phyloP scores from a whole-genome alignment of 2,888 invertebrate species.

The Synanthedon andrenaeformis region DNA sequence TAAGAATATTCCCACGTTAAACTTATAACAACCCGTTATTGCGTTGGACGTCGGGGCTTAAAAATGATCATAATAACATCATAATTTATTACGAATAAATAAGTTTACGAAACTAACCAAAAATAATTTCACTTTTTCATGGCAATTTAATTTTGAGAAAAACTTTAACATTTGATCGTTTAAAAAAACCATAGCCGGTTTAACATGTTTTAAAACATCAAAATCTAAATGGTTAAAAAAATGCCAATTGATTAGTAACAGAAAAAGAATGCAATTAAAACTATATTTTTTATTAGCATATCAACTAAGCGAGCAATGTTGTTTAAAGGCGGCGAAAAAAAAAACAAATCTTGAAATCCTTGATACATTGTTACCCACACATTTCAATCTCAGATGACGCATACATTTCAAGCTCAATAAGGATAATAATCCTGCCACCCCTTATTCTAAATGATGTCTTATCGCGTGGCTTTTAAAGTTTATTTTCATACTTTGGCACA shows the following conservation, averaged over 20 bases:
- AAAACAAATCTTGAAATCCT: conserved; percentile 44
- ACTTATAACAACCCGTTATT: too few species aligned
- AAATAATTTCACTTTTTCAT: too few species aligned
- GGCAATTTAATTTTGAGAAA: too few species aligned
- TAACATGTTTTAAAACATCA: too few species aligned
- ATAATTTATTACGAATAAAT: too few species aligned
- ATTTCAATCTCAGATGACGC: conserved; percentile 46
- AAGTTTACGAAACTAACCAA: too few species aligned
- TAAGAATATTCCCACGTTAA: too few species aligned
- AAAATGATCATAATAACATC: too few species aligned
- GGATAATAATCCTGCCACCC: conserved; percentile 5
- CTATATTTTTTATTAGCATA: conserved; percentile 42
- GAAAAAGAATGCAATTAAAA: conserved; percentile 17
- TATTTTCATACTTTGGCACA: background rate
- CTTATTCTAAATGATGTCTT: conserved; percentile 10
- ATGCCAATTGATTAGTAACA: background rate
- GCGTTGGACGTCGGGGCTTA: too few species aligned
- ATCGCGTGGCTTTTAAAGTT: conserved; percentile 3
- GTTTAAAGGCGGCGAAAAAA: conserved; percentile 16
- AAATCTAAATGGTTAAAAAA: too few species aligned
- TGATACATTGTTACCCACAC: conserved; percentile 51
- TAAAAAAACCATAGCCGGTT: too few species aligned
- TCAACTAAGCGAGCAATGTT: conserved; percentile 25
- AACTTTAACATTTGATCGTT: too few species aligned
- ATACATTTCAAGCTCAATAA: conserved; percentile 20